These are phyloP conservation scores for Heterotis niloticus DNA, from an alignment of 2,113 vertebrate species.

Conservation along the genomic window DNA sequence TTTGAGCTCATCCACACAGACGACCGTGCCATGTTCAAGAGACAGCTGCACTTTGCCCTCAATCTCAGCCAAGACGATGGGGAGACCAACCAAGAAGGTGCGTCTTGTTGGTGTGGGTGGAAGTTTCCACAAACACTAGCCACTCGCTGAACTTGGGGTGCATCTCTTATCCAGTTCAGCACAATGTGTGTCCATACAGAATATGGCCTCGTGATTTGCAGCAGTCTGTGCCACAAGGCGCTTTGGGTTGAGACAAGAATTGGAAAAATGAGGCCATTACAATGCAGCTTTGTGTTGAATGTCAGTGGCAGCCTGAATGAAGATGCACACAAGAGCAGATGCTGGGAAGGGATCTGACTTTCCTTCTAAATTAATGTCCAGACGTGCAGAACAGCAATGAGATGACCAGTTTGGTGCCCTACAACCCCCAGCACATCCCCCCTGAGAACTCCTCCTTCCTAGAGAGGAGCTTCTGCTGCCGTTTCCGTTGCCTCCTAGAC, in stretches of 20 bases:
- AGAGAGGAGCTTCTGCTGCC: conserved; percentile 71
- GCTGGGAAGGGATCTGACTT: not conserved
- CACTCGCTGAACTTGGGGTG: too few relatives aligned
- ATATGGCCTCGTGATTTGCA: too few relatives aligned
- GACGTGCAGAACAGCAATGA: conserved; percentile 29
- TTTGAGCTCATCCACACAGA: conserved; percentile 71
- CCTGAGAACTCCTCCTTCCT: conserved; percentile 73
- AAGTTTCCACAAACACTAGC: too few relatives aligned
- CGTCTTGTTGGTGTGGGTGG: conserved; percentile 7
- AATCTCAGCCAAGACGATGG: conserved; percentile 34
- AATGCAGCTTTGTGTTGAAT: not conserved
- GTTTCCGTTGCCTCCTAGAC: conserved; percentile 76
- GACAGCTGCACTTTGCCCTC: conserved; percentile 68
- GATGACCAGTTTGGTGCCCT: conserved; percentile 28
- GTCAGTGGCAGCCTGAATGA: not conserved
- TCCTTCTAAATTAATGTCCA: conserved; percentile 22
- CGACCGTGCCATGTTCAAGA: conserved; percentile 59
- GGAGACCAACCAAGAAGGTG: conserved; percentile 36
- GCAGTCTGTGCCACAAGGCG: too few relatives aligned
- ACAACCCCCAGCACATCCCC: conserved; percentile 56
- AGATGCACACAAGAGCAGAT: not conserved
- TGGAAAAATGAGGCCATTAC: not conserved
- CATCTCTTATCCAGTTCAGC: not conserved
- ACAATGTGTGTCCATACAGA: not conserved
- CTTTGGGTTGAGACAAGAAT: not conserved